Evolutionary conservation across 2,888 invertebrate genomes (phyloP).

Genomic region (Cantharis flavilabris): DNA sequence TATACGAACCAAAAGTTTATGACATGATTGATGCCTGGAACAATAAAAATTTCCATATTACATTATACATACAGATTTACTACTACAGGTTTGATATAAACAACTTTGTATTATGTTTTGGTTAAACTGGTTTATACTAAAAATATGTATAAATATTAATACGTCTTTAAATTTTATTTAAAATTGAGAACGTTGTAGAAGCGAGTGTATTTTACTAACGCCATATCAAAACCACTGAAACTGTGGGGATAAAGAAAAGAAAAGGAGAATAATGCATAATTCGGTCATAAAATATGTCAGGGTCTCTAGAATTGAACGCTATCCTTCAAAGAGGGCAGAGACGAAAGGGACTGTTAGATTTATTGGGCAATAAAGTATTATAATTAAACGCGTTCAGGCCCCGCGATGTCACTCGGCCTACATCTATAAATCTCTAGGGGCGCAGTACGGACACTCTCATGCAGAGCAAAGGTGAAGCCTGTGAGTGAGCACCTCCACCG

Average conservation of each 20-base stretch:
- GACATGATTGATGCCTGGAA: conserved; percentile 3
- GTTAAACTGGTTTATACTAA: not conserved
- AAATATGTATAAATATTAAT: conserved; percentile 1
- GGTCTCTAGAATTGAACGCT: conserved; percentile 70
- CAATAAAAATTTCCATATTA: conserved; percentile 5
- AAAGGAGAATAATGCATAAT: conserved; percentile 61
- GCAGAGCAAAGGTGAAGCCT: conserved; percentile 61
- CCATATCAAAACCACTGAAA: conserved; percentile 11
- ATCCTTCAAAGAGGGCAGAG: conserved; percentile 61
- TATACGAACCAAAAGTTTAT: not conserved
- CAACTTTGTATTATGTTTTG: conserved; percentile 2
- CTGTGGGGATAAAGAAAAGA: conserved; percentile 37
- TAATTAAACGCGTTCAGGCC: conserved; percentile 70
- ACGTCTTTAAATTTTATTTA: conserved; percentile 1
- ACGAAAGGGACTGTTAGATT: conserved; percentile 63
- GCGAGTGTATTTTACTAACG: conserved; percentile 1
- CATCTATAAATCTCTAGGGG: conserved; percentile 58
- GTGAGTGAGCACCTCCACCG: conserved; percentile 39
- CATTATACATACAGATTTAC: conserved; percentile 1
- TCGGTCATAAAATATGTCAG: conserved; percentile 72
- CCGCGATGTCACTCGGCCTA: conserved; percentile 59
- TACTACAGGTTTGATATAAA: conserved; percentile 1
- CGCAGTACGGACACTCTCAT: conserved; percentile 62
- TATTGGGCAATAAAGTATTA: conserved; percentile 81
- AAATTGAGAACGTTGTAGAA: not conserved